Base-by-base conservation (phyloP, 2,888 invertebrate genomes). In the Hipparchia semele region DNA sequence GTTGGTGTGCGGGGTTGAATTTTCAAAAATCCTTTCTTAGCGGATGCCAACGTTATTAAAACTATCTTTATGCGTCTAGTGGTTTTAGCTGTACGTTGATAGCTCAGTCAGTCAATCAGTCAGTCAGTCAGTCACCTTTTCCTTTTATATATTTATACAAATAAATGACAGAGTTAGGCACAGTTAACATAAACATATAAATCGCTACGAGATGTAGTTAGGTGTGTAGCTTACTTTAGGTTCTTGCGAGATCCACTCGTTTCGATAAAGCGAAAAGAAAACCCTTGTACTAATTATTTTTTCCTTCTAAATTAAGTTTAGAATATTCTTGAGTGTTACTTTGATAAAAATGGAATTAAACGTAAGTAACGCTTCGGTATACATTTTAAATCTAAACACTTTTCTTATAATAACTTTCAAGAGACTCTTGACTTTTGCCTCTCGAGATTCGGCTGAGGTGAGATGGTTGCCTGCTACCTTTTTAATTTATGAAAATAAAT, bases 371-470 rank as follows among this genome's bases (percentile, higher is more conserved):
- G 33, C 23, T 64, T 49, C 23, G 23, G 23, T 5, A 53, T 33
- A 73, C 59, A 58, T 72, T 61, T 68, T 59, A 73, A 73, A 73
- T 65, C 69, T 69, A 72, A 73, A 73, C 73, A 73, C 73, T 73
- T 73, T 67, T 56, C 54, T 46, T 65, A 53, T 59, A 51, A 64
- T 65, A 68, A 69, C 9, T 65, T 69, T 65, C 51, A 59, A 73
- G 64, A 60, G 65, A 12, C 69, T 53, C 60, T 73, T 23, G 69
- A 58, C 58, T 58, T 65, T 56, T 46, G 64, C 69, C 73, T 65
- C 73, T 69, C 51, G 65, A 73, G 64, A 69, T 69, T 73, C 58
- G 69, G 51, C 67, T 46, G 56, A 46, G 72, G 33, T 64, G 12
- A 69, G 45, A 39, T 69, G 51, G 13, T 59, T 7, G 69, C 45